These are phyloP conservation scores for Acleris sparsana DNA, from an alignment of 2,888 invertebrate species.

Conservation along the genomic window DNA sequence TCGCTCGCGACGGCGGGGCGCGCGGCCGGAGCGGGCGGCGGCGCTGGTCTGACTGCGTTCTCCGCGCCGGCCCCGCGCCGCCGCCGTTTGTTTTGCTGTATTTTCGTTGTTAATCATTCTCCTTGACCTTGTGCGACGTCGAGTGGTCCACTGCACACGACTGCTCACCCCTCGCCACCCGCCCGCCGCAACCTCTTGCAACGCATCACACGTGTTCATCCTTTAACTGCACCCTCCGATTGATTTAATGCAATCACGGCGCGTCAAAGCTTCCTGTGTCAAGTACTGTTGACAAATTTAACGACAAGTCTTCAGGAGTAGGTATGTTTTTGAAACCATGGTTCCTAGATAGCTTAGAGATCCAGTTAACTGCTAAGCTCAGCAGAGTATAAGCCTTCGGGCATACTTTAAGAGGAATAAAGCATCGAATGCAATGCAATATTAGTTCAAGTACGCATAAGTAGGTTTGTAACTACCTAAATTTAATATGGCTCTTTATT, in stretches of 20 bases:
- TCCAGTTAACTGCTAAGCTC: too few relatives aligned
- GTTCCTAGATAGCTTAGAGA: too few relatives aligned
- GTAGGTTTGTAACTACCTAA: too few relatives aligned
- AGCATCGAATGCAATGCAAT: too few relatives aligned
- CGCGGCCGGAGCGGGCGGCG: slow-evolving; percentile 76
- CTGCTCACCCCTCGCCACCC: slow-evolving; percentile 75
- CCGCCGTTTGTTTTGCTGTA: slow-evolving; percentile 83
- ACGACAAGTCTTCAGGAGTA: not conserved
- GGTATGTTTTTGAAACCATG: not conserved
- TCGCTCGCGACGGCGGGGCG: slow-evolving; percentile 70
- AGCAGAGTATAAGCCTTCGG: not conserved
- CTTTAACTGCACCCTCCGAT: slow-evolving; percentile 42
- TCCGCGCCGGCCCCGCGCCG: slow-evolving; percentile 69
- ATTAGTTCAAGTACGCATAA: too few relatives aligned
- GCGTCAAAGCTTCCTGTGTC: not conserved
- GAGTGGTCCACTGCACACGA: slow-evolving; percentile 83
- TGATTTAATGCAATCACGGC: slow-evolving; percentile 26
- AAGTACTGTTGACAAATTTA: not conserved
- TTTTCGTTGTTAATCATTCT: slow-evolving; percentile 85
- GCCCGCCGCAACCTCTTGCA: slow-evolving; percentile 68
- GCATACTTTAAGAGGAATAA: not conserved
- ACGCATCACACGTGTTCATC: slow-evolving; percentile 74
- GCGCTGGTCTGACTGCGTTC: slow-evolving; percentile 78
- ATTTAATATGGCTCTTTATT: too few relatives aligned
- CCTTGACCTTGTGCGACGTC: slow-evolving; percentile 83